Percentiles rank a stretch among this genome's conserved stretches.
These are phyloP conservation scores for Drosophila nigritarsus DNA, from an alignment of 2,888 invertebrate genomes.

Conservation along the genomic window DNA sequence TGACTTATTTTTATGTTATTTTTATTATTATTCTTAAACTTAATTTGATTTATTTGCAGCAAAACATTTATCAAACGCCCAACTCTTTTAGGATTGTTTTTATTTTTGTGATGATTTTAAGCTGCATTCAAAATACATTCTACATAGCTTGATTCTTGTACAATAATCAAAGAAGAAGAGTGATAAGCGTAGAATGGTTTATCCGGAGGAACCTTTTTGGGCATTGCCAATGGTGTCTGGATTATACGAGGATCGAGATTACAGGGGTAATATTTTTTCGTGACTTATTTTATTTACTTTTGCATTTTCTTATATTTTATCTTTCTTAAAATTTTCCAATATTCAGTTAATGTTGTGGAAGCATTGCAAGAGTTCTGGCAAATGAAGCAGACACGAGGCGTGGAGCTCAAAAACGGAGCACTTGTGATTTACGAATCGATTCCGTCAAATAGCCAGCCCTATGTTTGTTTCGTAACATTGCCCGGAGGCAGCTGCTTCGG, in stretches of 20 bases:
- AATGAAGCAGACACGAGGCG: conserved; percentile 96
- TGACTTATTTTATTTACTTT: background rate
- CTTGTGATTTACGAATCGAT: conserved; percentile 98
- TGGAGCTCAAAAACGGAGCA: conserved; percentile 94
- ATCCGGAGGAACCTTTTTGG: conserved; percentile 85
- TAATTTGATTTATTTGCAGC: conserved; percentile 30
- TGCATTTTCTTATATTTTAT: background rate
- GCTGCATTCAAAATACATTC: conserved; percentile 13
- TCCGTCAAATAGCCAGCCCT: conserved; percentile 95
- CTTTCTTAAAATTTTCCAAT: background rate
- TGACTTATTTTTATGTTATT: conserved; percentile 1
- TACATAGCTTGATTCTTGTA: conserved; percentile 32
- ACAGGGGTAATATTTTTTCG: conserved; percentile 78
- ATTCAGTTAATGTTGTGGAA: conserved; percentile 96
- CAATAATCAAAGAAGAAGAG: conserved; percentile 26
- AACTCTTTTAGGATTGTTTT: conserved; percentile 22
- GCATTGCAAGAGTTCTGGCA: conserved; percentile 99
- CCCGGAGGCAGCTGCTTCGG: conserved; percentile 98
- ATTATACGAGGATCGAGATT: conserved; percentile 84
- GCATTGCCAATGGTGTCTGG: conserved; percentile 84
- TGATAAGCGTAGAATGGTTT: conserved; percentile 82
- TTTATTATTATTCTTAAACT: background rate
- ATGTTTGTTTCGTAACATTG: conserved; percentile 97
- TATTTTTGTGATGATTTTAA: conserved; percentile 50
- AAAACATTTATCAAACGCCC: conserved; percentile 3